Conservation (phyloP, 2,113 vertebrate genomes). For the Rhynchomys soricoides region DNA sequence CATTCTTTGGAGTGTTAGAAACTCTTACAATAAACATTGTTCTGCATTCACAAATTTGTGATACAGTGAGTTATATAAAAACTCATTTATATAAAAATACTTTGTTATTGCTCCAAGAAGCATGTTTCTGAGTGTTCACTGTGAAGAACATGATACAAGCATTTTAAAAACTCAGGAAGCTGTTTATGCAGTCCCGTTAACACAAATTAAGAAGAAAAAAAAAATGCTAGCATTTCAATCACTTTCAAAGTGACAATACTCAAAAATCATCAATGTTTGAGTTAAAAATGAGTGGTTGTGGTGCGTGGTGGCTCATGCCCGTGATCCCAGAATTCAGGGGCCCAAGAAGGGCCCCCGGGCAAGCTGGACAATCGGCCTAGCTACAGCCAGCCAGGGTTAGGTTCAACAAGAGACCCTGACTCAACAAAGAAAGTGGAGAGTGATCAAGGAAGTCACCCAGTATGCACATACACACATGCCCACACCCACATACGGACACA, state of each 20-base stretch:
- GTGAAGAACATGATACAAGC: not conserved
- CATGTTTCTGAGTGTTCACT: not conserved
- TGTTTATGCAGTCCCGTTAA: not conserved
- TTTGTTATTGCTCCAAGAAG: slow-evolving; percentile 6
- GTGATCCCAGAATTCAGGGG: not conserved
- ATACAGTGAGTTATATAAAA: not conserved
- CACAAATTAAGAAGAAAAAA: slow-evolving; percentile 46
- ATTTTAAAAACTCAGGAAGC: not conserved
- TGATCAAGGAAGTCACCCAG: not conserved
- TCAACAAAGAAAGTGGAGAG: not conserved
- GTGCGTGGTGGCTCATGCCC: not conserved
- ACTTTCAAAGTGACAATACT: not conserved
- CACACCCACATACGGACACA: not conserved
- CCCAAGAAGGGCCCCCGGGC: not conserved
- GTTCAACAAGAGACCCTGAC: not conserved
- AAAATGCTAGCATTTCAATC: slow-evolving; percentile 32
- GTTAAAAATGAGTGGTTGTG: not conserved
- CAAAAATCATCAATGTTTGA: not conserved
- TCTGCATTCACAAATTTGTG: not conserved
- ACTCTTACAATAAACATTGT: not conserved
- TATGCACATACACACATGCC: not conserved
- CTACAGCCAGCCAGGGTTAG: not conserved
- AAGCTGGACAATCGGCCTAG: not conserved
- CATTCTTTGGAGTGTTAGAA: not conserved
- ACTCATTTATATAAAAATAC: not conserved